Evolutionary conservation across 2,888 invertebrate species (phyloP), one percentile per base, ranked within the genome.

Genomic region (Synanthedon formicaeformis): DNA sequence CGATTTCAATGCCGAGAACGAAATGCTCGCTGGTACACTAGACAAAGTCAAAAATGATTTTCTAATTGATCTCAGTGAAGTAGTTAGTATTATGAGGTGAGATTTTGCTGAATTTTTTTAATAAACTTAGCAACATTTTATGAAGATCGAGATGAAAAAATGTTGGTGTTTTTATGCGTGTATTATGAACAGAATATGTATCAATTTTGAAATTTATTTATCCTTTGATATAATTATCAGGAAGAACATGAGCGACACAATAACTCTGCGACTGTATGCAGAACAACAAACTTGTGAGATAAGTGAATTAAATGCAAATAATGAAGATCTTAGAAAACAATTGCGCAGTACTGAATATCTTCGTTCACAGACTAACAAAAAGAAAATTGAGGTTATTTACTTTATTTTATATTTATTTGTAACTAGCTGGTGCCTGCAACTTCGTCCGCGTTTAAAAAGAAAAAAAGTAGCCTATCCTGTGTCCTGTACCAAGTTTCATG

Each of bases 1-100:
- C 50, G 81, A 81, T 57, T 83, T 79, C 50, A 72, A 69, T 50
- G 70, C 71, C 1, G 81, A 84, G 66, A 84, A 81, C 58, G 78
- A 83, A 58, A 76, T 75, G 71, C 60, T 87, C 4, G 64, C 65
- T 55, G 59, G 61, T 53, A 66, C 71, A 16, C 63, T 86, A 27
- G 71, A 76, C 41, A 69, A 65, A 55, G 67, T 69, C 5, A 83
- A 80, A 70, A 63, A 57, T 16, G 78, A 80, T 40, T 79, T 79
- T 55, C 45, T 66, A 2, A 71, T 62, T 13, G 74, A 79, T 55
- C 58, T 78, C 1, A 70, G 73, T 16, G 75, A 76, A 53, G 65
- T 83, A 14, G 63, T 77, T 16, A 67, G 71, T 4, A 70, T 67
- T 54, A 59, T 82, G 52, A 75, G 80, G 86, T 84, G 64, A 53